Base-by-base conservation (phyloP, 2,888 invertebrate species). In the Scelioninae gen. 1 region DNA sequence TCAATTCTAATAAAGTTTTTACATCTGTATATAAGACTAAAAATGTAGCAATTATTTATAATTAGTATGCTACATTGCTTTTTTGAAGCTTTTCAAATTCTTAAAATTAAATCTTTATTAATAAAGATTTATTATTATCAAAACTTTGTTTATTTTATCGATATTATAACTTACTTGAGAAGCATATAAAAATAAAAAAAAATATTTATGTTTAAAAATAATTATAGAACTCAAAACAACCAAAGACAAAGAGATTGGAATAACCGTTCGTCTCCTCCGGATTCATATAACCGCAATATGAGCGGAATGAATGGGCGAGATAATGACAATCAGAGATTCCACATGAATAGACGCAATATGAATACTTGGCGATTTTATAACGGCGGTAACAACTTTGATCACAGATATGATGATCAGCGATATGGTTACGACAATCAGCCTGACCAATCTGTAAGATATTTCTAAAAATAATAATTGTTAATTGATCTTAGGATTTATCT, bases 381-480 rank as follows among this genome's bases (percentile, higher is more conserved):
- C 38, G 71, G 60, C 7, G 62, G 53, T 4, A 38, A 34, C 11
- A 82, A 69, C 43, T 63, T 53, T 65, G 74, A 83, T 38, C 72
- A 16, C 15, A 23, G 72, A 16, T 65, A 60, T 13, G 71, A 80
- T 11, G 34, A 84, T 47, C 75, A 71, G 51, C 69, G 71, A 3
- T 31, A 56, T 49, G 32, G 31, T 60, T 65, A 83, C 49, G 85
- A 85, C 60, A 82, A 85, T 66, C 83, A 78, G 23, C 78, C 77
- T 71, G 83, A 84, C 62, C 84, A 85, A 51, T 82, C 84, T 38
- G 87, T 85, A 84, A 82, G 77, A 78, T 71, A 82, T 68, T 82
- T 82, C 8, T 38, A n/a, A 55, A 68, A 71, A 23, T 56, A 6
- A 32, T 13, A 56, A 29, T 23, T n/a, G 66, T 66, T 13, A 38